phyloP scores from a whole-genome alignment of 2,888 invertebrate species.

The Fragum sueziense region DNA sequence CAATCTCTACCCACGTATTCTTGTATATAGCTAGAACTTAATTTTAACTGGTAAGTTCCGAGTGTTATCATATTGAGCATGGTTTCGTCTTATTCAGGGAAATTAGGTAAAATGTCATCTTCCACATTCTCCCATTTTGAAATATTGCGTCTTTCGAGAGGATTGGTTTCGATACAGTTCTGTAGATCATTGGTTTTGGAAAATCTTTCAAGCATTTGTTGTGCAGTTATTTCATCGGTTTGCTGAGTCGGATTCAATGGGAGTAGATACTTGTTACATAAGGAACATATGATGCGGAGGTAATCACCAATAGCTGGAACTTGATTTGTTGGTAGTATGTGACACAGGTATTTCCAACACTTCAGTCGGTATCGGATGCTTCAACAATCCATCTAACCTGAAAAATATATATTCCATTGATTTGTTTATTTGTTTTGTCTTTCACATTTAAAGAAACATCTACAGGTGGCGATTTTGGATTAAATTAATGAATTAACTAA shows the following conservation, averaged over 20 bases:
- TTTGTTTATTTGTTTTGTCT: no score
- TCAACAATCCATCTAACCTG: no score
- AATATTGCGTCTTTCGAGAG: neutral
- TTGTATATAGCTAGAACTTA: conserved; percentile 41
- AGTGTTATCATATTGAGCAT: conserved; percentile 37
- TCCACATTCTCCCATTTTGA: neutral
- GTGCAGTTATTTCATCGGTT: neutral
- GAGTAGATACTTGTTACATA: conserved; percentile 33
- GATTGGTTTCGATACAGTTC: neutral
- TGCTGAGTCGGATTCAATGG: neutral
- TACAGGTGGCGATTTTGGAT: no score
- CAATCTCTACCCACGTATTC: conserved; percentile 40
- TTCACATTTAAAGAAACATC: no score
- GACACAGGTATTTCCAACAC: conserved; percentile 36
- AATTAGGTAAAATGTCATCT: conserved; percentile 13
- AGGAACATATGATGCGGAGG: conserved; percentile 49
- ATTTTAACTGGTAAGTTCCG: conserved; percentile 44
- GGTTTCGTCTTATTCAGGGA: conserved; percentile 41
- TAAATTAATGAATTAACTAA: no score
- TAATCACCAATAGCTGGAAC: conserved; percentile 51
- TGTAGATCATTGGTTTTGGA: neutral
- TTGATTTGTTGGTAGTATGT: conserved; percentile 44
- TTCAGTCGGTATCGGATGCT: conserved; percentile 49
- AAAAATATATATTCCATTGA: no score
- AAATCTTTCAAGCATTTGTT: conserved; percentile 13